Evolutionary conservation across 2,888 invertebrate species (phyloP).

Genomic region (Pseudococcus viburni): DNA sequence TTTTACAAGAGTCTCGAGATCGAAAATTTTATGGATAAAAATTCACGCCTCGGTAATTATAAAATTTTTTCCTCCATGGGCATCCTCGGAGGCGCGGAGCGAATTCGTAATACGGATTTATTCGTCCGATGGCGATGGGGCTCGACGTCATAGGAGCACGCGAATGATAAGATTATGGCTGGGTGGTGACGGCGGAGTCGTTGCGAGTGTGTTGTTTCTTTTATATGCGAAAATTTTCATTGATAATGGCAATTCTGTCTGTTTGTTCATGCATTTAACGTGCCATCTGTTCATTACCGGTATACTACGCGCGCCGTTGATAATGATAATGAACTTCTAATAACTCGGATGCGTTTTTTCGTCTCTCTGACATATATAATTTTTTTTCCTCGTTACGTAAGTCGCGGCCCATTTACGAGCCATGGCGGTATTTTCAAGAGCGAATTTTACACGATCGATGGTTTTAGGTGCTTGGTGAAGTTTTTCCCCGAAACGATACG

Average conservation of each 20-base stretch:
- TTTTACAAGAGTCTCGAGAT: not conserved
- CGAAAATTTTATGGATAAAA: slow-evolving; percentile 31
- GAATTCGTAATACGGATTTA: not conserved
- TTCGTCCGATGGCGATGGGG: not conserved
- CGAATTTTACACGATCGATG: not conserved
- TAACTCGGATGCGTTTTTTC: slow-evolving; percentile 26
- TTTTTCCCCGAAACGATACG: not conserved
- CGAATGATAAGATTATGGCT: not conserved
- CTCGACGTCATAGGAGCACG: not conserved
- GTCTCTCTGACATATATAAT: slow-evolving; percentile 15
- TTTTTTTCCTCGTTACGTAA: not conserved
- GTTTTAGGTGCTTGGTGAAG: not conserved
- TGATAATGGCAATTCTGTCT: slow-evolving; percentile 38
- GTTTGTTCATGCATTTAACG: slow-evolving; percentile 37
- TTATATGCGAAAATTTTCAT: slow-evolving; percentile 35
- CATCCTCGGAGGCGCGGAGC: not conserved
- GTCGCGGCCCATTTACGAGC: not conserved
- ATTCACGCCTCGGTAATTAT: slow-evolving; percentile 32
- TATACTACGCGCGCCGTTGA: slow-evolving; percentile 3
- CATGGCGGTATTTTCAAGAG: not conserved
- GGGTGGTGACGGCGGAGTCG: not conserved
- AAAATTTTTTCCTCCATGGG: not conserved
- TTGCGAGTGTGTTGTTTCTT: not conserved
- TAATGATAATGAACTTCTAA: slow-evolving; percentile 48
- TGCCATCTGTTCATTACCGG: slow-evolving; percentile 47